phyloP scores from a whole-genome alignment of 2,797 vertebrate genomes.

The Pelobates cultripes region DNA sequence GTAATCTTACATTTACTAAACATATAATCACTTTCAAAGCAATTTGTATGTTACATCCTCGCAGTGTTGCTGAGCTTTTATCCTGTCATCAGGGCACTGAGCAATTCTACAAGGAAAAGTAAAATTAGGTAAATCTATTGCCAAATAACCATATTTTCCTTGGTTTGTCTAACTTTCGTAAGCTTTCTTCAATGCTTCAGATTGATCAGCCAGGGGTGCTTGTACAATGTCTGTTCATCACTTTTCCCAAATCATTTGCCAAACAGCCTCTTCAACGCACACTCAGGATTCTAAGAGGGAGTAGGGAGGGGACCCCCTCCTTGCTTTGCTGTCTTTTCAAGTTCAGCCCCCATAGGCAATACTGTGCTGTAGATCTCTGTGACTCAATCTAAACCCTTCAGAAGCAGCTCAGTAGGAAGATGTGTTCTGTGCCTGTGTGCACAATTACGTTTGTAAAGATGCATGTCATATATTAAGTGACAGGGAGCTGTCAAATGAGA shows the following conservation, averaged over 20 bases:
- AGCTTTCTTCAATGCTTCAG: neutral
- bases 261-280: conserved; percentile 1
- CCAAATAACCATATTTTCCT: no score
- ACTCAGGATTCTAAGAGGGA: neutral
- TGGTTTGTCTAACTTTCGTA: no score
- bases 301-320: neutral
- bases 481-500: conserved; percentile 45
- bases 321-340: conserved; percentile 22
- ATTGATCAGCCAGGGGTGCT: neutral
- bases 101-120: no score
- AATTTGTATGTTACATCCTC: no score
- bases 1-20: no score
- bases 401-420: conserved; percentile 47
- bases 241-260: conserved; percentile 13
- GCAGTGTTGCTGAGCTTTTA: no score
- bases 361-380: conserved; percentile 23
- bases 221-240: conserved; percentile 13
- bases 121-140: no score
- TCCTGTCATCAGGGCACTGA: no score
- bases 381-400: conserved; percentile 38
- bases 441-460: conserved; percentile 45
- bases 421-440: conserved; percentile 26
- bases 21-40: no score
- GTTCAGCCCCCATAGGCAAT: conserved; percentile 31
- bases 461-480: conserved; percentile 47